These are phyloP conservation scores for Vicugna pacos DNA, from an alignment of 2,113 vertebrate genomes.

Conservation along the genomic window DNA sequence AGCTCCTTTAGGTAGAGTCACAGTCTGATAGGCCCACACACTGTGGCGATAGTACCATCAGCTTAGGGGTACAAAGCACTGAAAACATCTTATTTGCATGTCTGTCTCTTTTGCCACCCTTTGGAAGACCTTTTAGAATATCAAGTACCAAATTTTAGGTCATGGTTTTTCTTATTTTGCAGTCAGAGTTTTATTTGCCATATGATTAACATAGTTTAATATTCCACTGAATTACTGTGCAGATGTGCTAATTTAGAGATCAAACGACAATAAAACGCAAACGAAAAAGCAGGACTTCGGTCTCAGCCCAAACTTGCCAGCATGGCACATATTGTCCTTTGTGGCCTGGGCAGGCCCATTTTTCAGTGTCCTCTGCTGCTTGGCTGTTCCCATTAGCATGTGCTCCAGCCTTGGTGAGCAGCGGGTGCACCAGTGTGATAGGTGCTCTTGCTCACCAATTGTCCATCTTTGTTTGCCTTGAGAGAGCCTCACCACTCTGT, in stretches of 20 bases:
- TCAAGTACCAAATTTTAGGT: conserved; percentile 7
- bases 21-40: conserved; percentile 64
- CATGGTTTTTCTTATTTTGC: conserved; percentile 4
- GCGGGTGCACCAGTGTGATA: not conserved
- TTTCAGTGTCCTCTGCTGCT: not conserved
- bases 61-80: not conserved
- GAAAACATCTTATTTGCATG: conserved; percentile 52
- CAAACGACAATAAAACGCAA: not conserved
- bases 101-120: conserved; percentile 15
- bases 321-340: not conserved
- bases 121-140: conserved; percentile 32
- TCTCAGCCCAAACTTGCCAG: not conserved
- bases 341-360: not conserved
- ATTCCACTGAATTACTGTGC: not conserved
- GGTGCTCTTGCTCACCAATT: not conserved
- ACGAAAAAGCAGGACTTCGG: not conserved
- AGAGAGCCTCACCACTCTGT: not conserved
- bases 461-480: not conserved
- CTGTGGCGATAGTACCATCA: conserved; percentile 44
- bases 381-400: not conserved
- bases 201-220: not conserved
- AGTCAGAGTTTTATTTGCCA: not conserved
- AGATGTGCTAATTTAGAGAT: not conserved
- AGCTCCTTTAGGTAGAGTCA: conserved; percentile 75
- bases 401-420: not conserved